A percentile compares a stretch with the other conserved stretches of the same genome.
These are phyloP conservation scores for Antedon mediterranea DNA, from an alignment of 53 echinoderm and acorn worm genomes.

Conservation along the genomic window DNA sequence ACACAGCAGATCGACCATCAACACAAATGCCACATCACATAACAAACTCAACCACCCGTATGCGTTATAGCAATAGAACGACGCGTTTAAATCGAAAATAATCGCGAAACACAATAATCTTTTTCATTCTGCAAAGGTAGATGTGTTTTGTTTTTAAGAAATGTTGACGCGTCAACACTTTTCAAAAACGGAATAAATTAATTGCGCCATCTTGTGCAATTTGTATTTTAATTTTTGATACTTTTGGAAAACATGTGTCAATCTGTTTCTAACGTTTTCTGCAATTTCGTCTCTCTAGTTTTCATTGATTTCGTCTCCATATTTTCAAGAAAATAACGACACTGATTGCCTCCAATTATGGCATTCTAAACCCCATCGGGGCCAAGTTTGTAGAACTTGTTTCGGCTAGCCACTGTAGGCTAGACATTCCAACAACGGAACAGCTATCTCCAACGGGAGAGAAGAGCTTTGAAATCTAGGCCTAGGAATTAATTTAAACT, in stretches of 20 bases:
- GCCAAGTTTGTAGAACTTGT: background rate
- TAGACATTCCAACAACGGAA: background rate
- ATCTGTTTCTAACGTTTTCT: background rate
- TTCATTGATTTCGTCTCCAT: background rate
- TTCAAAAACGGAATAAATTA: background rate
- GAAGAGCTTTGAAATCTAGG: background rate
- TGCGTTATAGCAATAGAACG: too few species aligned
- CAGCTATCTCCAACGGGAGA: background rate
- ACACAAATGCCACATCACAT: too few species aligned
- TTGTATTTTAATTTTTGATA: background rate
- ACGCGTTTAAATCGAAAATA: background rate
- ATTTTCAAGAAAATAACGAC: background rate
- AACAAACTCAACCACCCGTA: too few species aligned
- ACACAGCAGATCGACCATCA: too few species aligned
- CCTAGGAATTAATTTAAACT: background rate
- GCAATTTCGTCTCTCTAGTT: background rate
- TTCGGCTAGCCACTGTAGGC: background rate
- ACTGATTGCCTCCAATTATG: background rate
- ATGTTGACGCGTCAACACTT: background rate
- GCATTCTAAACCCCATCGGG: background rate
- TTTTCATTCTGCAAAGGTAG: too few species aligned
- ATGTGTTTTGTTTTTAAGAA: background rate
- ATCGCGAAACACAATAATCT: too few species aligned
- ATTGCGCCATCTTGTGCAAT: background rate
- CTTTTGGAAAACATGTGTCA: background rate